Evolutionary conservation across 2,113 vertebrate genomes (phyloP).

Genomic region (Spilogale gracilis): DNA sequence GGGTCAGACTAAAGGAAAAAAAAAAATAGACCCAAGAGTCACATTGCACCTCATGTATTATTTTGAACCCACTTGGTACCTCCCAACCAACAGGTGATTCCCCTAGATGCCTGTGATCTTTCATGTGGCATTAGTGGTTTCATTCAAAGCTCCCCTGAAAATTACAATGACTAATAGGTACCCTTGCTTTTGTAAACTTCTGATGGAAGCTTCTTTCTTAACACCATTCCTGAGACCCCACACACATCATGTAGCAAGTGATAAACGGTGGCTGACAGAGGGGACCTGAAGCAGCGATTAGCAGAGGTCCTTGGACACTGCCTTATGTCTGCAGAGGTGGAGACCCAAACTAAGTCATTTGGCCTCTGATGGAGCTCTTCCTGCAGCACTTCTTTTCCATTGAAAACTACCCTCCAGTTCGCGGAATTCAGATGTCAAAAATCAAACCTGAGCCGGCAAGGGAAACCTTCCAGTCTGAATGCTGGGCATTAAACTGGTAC

Average conservation of each 20-base stretch:
- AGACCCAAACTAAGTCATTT: background rate
- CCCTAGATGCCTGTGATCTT: background rate
- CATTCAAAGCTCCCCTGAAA: background rate
- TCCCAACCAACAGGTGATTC: background rate
- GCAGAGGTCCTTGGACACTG: background rate
- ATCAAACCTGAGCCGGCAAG: slow-evolving; percentile 43
- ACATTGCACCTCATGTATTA: background rate
- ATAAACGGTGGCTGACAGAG: slow-evolving; percentile 16
- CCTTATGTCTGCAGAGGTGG: slow-evolving; percentile 18
- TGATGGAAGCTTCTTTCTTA: background rate
- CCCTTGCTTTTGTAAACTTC: background rate
- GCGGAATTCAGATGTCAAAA: slow-evolving; percentile 18
- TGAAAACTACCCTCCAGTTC: slow-evolving; percentile 37
- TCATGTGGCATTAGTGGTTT: background rate
- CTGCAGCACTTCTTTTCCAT: slow-evolving; percentile 43
- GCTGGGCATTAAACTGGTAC: background rate
- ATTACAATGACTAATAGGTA: background rate
- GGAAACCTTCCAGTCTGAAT: background rate
- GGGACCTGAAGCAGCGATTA: background rate
- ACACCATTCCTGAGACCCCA: background rate
- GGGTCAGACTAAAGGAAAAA: background rate
- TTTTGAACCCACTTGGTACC: background rate
- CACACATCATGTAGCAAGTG: background rate
- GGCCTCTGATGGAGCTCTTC: background rate
- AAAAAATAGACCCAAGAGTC: background rate